Base-by-base conservation (phyloP, 2,888 invertebrate genomes). In the Encarsia formosa region DNA sequence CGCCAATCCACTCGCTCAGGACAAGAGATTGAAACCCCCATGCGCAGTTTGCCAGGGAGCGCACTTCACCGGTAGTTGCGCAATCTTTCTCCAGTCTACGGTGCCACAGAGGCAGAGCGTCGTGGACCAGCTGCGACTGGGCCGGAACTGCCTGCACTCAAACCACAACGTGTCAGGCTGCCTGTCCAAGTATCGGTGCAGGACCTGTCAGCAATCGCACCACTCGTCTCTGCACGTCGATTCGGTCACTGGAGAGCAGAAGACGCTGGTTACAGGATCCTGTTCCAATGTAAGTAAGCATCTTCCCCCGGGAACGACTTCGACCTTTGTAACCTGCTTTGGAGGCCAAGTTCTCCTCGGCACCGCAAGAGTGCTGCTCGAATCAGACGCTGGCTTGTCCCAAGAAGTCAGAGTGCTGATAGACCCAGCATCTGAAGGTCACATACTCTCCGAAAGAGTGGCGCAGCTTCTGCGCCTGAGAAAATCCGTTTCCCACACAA, bases 171-270 rank as follows among this genome's bases (percentile, higher is more conserved):
- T 23, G 23, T 6, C 13, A 13, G 2, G 3, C 32, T 32, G 32
- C 39, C 5, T 16, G 15, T 39, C 15, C 13, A 22, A 15, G 23
- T 39, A 39, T 15, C 39, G 39, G n/a, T 39, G 39, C 23, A 39
- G 22, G 23, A n/a, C 5, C 23, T 39, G 39, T 13, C 39, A 39
- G 39, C 39, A 39, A 9, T 11, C 23, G 5, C 39, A 22, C n/a
- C 39, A 39, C 39, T 23, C 39, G n/a, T n/a, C 39, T 23, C 23
- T 39, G 2, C 39, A 39, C 23, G 39, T n/a, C n/a, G n/a, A 39
- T 22, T 2, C 23, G 23, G 23, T 16, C 23, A 1, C 23, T n/a
- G 39, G 23, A 39, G 39, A 39, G 5, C 23, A 23, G 23, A 23
- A n/a, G 13, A n/a, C 39, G 3, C n/a, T 23, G 23, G n/a, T 22